Conservation (phyloP, 2,113 vertebrate species). For the Sterna hirundo region DNA sequence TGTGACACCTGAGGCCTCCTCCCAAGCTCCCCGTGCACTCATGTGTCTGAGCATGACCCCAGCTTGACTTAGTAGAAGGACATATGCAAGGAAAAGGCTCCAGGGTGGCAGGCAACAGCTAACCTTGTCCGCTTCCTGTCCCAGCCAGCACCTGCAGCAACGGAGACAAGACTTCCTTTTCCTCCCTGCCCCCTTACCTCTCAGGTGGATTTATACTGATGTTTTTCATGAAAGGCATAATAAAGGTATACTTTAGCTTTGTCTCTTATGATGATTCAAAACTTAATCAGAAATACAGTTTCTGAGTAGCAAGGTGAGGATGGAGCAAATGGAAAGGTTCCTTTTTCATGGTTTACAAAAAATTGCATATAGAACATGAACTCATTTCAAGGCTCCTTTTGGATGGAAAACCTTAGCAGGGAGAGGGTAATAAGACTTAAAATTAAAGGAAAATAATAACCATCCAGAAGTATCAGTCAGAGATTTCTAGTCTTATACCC, state of each 20-base stretch:
- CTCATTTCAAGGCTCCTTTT: not conserved
- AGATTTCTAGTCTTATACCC: not conserved
- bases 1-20: not conserved
- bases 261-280: not conserved
- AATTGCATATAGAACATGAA: not conserved
- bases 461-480: not conserved
- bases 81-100: not conserved
- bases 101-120: not conserved
- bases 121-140: not conserved
- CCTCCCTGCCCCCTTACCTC: not conserved
- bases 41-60: rapidly evolving
- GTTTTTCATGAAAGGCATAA: not conserved
- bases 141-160: not conserved
- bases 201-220: not conserved
- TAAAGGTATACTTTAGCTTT: not conserved
- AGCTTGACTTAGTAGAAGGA: not conserved
- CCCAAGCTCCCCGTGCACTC: not conserved
- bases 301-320: not conserved
- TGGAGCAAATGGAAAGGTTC: not conserved
- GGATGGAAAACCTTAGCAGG: not conserved
- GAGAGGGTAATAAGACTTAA: not conserved
- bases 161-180: not conserved
- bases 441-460: not conserved
- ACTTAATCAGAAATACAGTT: not conserved
- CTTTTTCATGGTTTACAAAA: not conserved